Conservation (phyloP, 2,113 vertebrate genomes). For the Oxyura jamaicensis region DNA sequence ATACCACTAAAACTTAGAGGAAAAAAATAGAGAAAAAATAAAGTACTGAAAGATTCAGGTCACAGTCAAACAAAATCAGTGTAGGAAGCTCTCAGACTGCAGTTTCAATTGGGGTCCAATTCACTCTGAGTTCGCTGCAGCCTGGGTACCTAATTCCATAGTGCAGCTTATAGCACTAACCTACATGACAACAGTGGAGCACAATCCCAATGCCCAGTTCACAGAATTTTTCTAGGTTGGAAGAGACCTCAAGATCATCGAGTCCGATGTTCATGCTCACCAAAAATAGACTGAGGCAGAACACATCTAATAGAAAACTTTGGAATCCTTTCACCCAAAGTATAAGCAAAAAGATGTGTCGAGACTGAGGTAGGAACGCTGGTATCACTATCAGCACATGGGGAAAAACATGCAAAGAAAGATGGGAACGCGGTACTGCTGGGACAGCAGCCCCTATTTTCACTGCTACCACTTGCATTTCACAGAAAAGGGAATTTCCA, state of each 20-base stretch:
- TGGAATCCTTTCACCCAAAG: neutral
- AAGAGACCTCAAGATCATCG: too few species aligned
- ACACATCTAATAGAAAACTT: neutral
- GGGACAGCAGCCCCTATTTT: neutral
- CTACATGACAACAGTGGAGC: accelerated
- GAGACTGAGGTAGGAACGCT: neutral
- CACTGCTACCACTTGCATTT: neutral
- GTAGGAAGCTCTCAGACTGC: neutral
- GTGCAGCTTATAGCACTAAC: neutral
- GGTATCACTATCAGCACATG: accelerated
- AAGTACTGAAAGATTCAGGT: neutral
- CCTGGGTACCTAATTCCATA: neutral
- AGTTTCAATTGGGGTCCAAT: neutral
- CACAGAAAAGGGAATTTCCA: conserved; percentile 22
- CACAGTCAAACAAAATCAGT: neutral
- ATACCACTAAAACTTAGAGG: neutral
- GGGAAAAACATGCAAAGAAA: neutral
- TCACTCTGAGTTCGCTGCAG: neutral
- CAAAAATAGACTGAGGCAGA: neutral
- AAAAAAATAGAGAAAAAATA: accelerated
- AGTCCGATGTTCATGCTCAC: too few species aligned
- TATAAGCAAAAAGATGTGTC: neutral
- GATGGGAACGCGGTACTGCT: neutral
- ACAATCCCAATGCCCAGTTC: neutral
- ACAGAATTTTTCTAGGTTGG: too few species aligned